Evolutionary conservation across 2,113 vertebrate genomes (phyloP).

Genomic region (Morone saxatilis): DNA sequence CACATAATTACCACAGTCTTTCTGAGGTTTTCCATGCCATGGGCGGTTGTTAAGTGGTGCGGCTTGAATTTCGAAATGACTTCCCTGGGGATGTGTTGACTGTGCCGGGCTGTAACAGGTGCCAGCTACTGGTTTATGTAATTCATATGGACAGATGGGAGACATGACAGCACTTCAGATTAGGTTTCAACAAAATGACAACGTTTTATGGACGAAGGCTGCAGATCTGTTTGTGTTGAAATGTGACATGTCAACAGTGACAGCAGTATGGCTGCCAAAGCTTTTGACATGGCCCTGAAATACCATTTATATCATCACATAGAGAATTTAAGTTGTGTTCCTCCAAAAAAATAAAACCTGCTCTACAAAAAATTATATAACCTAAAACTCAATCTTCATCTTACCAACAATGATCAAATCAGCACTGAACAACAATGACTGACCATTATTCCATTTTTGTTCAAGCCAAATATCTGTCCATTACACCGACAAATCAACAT

Average conservation of each 20-base stretch:
- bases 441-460: neutral
- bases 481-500: neutral
- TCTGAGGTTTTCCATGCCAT: slow-evolving; percentile 50
- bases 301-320: neutral
- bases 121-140: neutral
- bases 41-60: slow-evolving; percentile 45
- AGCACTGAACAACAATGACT: neutral
- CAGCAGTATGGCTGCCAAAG: neutral
- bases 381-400: neutral
- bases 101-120: slow-evolving; percentile 19
- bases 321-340: neutral
- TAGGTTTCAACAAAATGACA: neutral
- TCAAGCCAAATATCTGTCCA: neutral
- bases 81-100: slow-evolving; percentile 42
- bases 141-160: slow-evolving; percentile 7
- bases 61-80: slow-evolving; percentile 46
- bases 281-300: neutral
- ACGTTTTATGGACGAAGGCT: slow-evolving; percentile 3
- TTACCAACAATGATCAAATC: neutral
- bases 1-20: slow-evolving; percentile 62
- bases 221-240: neutral
- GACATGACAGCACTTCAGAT: slow-evolving; percentile 6
- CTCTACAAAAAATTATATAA: neutral
- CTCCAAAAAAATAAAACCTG: neutral
- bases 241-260: neutral